Conservation (phyloP, 2,888 invertebrate species). For the Tiphia femorata region DNA sequence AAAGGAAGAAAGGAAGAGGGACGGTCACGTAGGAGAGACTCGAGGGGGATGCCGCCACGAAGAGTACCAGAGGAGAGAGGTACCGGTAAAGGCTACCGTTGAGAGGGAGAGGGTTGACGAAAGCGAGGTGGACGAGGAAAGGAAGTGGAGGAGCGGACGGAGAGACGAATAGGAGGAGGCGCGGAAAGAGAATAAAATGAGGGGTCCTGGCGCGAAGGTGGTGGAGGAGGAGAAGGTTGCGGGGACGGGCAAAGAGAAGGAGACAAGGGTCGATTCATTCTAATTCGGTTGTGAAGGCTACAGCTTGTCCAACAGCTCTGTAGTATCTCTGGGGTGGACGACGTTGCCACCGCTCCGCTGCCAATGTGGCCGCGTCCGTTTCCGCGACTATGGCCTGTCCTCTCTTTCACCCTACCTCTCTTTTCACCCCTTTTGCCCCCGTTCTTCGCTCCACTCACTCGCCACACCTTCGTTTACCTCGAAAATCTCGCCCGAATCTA, state of each 20-base stretch:
- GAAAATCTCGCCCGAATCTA: too few relatives aligned
- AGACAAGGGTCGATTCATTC: constrained; percentile 63
- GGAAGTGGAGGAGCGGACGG: not conserved
- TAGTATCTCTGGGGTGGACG: not conserved
- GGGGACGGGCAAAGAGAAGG: constrained; percentile 27
- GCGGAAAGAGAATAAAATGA: not conserved
- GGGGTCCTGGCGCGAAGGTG: not conserved
- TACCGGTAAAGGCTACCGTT: constrained; percentile 13
- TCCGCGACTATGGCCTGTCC: too few relatives aligned
- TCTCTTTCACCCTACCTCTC: too few relatives aligned
- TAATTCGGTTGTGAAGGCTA: constrained; percentile 66
- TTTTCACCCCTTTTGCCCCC: too few relatives aligned
- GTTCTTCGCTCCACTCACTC: too few relatives aligned
- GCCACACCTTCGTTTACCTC: too few relatives aligned
- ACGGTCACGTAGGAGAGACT: constrained; percentile 23
- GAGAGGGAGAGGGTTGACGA: constrained; percentile 15
- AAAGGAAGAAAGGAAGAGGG: constrained; percentile 26
- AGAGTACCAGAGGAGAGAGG: constrained; percentile 34
- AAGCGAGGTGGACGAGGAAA: constrained; percentile 18
- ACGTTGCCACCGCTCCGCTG: too few relatives aligned
- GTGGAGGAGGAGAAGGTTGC: not conserved
- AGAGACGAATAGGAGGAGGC: not conserved
- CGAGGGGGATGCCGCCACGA: constrained; percentile 26
- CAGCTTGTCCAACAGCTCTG: constrained; percentile 65
- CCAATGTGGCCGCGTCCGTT: too few relatives aligned